Evolutionary conservation across 2,888 invertebrate genomes (phyloP), one percentile per base, ranked within the genome.

Genomic region (Eupithecia centaureata): DNA sequence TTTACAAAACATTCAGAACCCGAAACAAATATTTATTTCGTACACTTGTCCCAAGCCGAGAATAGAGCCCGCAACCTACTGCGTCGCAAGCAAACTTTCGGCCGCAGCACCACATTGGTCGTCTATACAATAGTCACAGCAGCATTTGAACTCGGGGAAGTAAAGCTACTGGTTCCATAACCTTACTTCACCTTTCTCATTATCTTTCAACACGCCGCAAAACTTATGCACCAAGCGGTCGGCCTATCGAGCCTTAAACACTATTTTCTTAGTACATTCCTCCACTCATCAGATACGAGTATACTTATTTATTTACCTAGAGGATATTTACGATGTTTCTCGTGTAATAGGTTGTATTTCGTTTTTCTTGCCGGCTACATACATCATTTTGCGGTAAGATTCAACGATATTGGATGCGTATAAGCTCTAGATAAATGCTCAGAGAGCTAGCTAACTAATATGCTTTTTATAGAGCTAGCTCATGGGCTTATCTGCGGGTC

Each of bases 301-400:
- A 33, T 86, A 86, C 86, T 90, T 92, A 92, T 91, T 92, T 92
- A 92, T 92, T 92, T 92, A 91, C 89, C 77, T 77, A 82, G 35
- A 81, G 86, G 86, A 86, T 92, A 92, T 92, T 93, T 93, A 92
- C 92, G 90, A 90, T 86, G 88, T 85, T 85, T 85, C 83, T 76
- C 83, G 82, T 83, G 88, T 91, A 91, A 91, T 91, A 88, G 90
- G 85, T 86, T 82, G 84, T 89, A 87, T 87, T 86, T 86, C 84
- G 85, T 89, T 89, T 88, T 90, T 88, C 83, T 85, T 84, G 79
- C 80, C 61, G 71, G 82, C 86, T 84, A 82, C 86, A 89, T 89
- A 84, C 86, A 88, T 90, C 88, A 89, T 88, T 86, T 69, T 87
- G 82, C 82, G 80, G 79, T 78, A 77, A 80, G 83, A 85, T 88